Base-by-base conservation (phyloP, 2,113 vertebrate species). In the Alouatta palliata region DNA sequence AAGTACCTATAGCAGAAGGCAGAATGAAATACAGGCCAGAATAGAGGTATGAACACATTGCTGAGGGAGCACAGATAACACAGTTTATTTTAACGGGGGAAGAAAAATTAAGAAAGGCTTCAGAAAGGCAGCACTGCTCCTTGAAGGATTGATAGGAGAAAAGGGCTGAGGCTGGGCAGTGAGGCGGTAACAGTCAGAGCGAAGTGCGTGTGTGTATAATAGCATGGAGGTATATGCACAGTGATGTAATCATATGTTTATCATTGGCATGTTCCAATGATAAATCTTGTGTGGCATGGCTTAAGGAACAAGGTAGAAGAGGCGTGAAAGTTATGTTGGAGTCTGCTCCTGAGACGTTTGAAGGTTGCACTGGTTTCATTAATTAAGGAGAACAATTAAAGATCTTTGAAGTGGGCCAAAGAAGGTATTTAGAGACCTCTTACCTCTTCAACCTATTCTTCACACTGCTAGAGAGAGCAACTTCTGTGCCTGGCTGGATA, bases 21-120 rank as follows among this genome's bases (percentile, higher is more conserved):
- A 96, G 93, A 79, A 88, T 86, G 86, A 95, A 96, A 93, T 89
- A 94, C 79, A 87, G 81, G 76, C 37, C 85, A 54, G 90, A 95
- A 95, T 40, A 87, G 81, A 54, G 77, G 58, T 70, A 61, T 80
- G 95, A 91, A 90, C 32, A 93, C 86, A 93, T 95, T 89, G n/a
- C 91, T 68, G 12, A 19, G 30, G 89, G 86, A 93, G 37, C 86
- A 64, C n/a, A 95, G 79, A 94, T 93, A 76, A 94, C 52, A 87
- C 45, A 58, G 92, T 96, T 95, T 94, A 81, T 92, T 98, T 95
- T 95, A 95, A 95, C 91, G 88, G 87, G 68, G 71, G 61, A 95
- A 87, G 66, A 77, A 94, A 81, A 92, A 86, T 95, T 92, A 79
- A 77, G 58, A 87, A 84, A 95, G 90, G 37, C 80, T 94, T 85